A percentile compares a stretch with the other conserved stretches of the same genome.
Evolutionary conservation across 1,140 invertebrate genomes (phyloP).

Genomic region (Armadillidium nasatum): DNA sequence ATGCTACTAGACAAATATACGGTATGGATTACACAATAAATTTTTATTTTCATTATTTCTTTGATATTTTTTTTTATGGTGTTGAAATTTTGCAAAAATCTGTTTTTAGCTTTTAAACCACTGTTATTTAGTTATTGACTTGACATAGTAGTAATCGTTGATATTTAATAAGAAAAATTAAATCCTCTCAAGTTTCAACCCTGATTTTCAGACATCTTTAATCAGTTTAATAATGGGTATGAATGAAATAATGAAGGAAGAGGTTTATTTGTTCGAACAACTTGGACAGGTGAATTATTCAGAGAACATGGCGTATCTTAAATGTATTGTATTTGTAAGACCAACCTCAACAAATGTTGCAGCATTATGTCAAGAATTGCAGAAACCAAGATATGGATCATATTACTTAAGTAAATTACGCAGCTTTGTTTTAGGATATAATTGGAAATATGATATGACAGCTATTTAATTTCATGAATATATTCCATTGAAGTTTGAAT

Average conservation of each 20-base stretch:
- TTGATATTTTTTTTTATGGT: too few relatives aligned
- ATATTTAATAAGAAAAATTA: too few relatives aligned
- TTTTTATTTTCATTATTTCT: too few relatives aligned
- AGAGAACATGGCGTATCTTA: slow-evolving; percentile 86
- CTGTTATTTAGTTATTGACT: too few relatives aligned
- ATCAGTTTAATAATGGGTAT: slow-evolving; percentile 96
- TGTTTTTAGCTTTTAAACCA: too few relatives aligned
- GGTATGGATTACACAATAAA: too few relatives aligned
- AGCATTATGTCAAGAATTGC: slow-evolving; percentile 75
- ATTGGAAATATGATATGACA: neutral
- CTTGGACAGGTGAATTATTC: slow-evolving; percentile 67
- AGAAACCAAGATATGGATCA: slow-evolving; percentile 87
- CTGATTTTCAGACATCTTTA: slow-evolving; percentile 74
- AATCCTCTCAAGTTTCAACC: too few relatives aligned
- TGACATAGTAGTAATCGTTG: too few relatives aligned
- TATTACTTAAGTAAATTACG: slow-evolving; percentile 89
- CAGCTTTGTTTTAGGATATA: neutral
- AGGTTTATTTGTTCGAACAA: slow-evolving; percentile 94
- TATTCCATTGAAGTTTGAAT: neutral
- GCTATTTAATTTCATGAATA: neutral
- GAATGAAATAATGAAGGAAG: slow-evolving; percentile 96
- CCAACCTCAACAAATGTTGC: slow-evolving; percentile 93
- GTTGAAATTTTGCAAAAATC: too few relatives aligned
- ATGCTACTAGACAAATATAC: too few relatives aligned
- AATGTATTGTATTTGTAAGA: slow-evolving; percentile 91